phyloP scores from a whole-genome alignment of 2,797 vertebrate species.

The Helostoma temminkii region DNA sequence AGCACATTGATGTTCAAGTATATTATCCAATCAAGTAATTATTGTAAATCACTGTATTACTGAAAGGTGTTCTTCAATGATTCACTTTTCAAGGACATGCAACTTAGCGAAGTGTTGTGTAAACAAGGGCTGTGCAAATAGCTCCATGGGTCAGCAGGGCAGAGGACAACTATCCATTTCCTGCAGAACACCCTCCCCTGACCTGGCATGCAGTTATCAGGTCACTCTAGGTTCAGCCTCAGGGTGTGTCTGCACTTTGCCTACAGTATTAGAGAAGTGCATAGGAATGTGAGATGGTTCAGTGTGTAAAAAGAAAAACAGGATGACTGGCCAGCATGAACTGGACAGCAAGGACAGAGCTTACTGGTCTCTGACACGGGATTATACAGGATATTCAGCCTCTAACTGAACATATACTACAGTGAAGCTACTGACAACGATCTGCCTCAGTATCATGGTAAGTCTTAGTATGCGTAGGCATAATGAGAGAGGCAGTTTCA shows the following conservation, averaged over 20 bases:
- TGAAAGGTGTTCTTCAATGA: conserved; percentile 30
- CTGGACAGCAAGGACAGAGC: conserved; percentile 10
- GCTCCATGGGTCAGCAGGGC: conserved; percentile 55
- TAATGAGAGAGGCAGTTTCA: conserved; percentile 70
- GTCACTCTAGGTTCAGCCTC: conserved; percentile 72
- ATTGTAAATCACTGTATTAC: conserved; percentile 40
- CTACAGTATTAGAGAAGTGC: conserved; percentile 29
- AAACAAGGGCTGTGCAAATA: conserved; percentile 66
- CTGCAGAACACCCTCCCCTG: conserved; percentile 50
- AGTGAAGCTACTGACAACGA: conserved; percentile 57
- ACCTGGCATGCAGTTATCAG: conserved; percentile 65
- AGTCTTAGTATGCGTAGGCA: conserved; percentile 51
- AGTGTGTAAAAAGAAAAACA: neutral
- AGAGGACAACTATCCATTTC: conserved; percentile 69
- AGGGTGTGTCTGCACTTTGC: conserved; percentile 46
- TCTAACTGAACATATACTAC: conserved; percentile 24
- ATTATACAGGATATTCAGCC: conserved; percentile 32
- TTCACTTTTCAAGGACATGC: conserved; percentile 52
- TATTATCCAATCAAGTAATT: no score
- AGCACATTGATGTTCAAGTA: no score
- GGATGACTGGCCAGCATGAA: neutral
- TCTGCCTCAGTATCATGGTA: conserved; percentile 52
- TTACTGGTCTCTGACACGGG: conserved; percentile 28
- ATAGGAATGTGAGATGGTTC: conserved; percentile 45
- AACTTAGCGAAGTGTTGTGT: conserved; percentile 48